Conservation (phyloP, 2,888 invertebrate species). For the Galeopsomyia nigrocyanea region DNA sequence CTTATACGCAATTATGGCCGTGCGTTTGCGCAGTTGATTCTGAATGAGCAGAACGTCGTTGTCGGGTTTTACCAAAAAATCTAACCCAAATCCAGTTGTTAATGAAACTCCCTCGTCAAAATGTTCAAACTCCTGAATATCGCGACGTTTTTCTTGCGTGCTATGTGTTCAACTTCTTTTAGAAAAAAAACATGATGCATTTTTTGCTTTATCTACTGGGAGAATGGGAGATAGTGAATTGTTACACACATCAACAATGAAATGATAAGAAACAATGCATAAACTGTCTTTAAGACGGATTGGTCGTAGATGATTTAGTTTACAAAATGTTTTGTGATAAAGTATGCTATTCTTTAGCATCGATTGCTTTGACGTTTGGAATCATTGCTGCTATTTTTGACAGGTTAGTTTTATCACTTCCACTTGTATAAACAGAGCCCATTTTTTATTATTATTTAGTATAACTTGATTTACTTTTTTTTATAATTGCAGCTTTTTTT, state of each 20-base stretch:
- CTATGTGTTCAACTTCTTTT: background rate
- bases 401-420: constrained; percentile 48
- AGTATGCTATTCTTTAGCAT: constrained; percentile 47
- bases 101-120: constrained; percentile 4
- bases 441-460: background rate
- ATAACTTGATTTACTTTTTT: constrained; percentile 5
- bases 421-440: background rate
- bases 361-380: constrained; percentile 42
- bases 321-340: constrained; percentile 47
- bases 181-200: constrained; percentile 29
- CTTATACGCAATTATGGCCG: too few species aligned
- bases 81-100: too few species aligned
- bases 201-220: constrained; percentile 9
- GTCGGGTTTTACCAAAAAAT: constrained; percentile 1
- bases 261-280: constrained; percentile 19
- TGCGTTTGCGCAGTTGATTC: constrained; percentile 19
- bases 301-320: constrained; percentile 36
- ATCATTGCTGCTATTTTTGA: constrained; percentile 47
- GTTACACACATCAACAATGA: constrained; percentile 5
- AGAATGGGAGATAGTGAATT: constrained; percentile 1
- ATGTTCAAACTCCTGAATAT: constrained; percentile 21
- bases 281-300: constrained; percentile 15
- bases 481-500: constrained; percentile 55
- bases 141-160: background rate
- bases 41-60: constrained; percentile 1